Base-by-base conservation (phyloP, 2,797 vertebrate genomes). In the Novumbra hubbsi region DNA sequence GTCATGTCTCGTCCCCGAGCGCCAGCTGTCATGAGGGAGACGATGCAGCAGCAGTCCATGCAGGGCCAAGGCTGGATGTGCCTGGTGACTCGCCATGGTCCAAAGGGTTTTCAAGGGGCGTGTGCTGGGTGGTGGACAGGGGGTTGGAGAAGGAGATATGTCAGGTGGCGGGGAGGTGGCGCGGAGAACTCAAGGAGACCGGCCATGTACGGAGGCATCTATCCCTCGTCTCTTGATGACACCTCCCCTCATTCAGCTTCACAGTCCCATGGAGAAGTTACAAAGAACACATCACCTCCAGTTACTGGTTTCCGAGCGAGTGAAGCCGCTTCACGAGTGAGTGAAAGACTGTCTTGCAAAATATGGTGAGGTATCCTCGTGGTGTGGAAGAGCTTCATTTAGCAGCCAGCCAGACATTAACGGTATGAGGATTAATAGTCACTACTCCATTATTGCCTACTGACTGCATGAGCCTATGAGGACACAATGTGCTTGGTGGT, bases 41-140 rank as follows among this genome's bases (percentile, higher is more conserved):
- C 75, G 38, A 81, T 73, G 85, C 77, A 78, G 76, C 41, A 66
- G 52, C 52, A n/a, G n/a, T n/a, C 52, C 7, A n/a, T 8, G 11
- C 50, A 52, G 50, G 50, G 4, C 15, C 17, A 2, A 1, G 6
- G 50, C 52, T 21, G 21, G 21, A 60, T 60, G 2, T 60, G 24
- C 21, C 55, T 24, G 21, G 9, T 5, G 21, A 60, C 21, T 60
- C 55, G 14, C 11, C 12, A 24, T 14, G 4, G 55, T 24, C 3
- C 21, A 14, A 21, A 4, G 50, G 12, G 8, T 60, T 9, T 21
- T 24, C 55, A 60, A 60, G 7, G 11, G 55, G 11, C 14, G 55
- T 60, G 12, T 0, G 41, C 41, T 4, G 21, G 55, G 24, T 2
- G 49, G 49, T 72, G 24, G 28, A 60, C 30, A 79, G 52, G 79